Percentiles rank a stretch among this genome's conserved stretches.
These are phyloP conservation scores for Drosophila nigromelanica DNA, from an alignment of 1,140 invertebrate genomes.

Conservation along the genomic window DNA sequence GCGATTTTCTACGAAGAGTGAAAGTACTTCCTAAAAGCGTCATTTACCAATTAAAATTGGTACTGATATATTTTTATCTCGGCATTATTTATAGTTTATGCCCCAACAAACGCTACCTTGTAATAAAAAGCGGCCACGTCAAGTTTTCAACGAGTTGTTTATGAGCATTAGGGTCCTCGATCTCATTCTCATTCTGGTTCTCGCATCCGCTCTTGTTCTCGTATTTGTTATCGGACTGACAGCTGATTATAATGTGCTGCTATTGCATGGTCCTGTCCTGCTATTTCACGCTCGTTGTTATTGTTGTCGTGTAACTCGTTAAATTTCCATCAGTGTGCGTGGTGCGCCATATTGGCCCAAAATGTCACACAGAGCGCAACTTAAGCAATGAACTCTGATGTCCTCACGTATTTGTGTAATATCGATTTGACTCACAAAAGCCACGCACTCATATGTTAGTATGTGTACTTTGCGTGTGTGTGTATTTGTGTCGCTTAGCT, in stretches of 20 bases:
- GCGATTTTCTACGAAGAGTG: not conserved
- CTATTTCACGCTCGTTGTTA: slow-evolving; percentile 6
- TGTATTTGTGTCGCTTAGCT: slow-evolving; percentile 53
- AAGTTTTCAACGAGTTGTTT: slow-evolving; percentile 63
- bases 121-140: slow-evolving; percentile 29
- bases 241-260: slow-evolving; percentile 72
- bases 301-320: slow-evolving; percentile 68
- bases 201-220: not conserved
- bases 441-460: slow-evolving; percentile 39
- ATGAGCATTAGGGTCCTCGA: slow-evolving; percentile 42
- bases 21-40: not conserved
- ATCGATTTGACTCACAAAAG: slow-evolving; percentile 78
- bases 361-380: slow-evolving; percentile 62
- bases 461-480: slow-evolving; percentile 13
- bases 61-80: not conserved
- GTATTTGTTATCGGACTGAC: slow-evolving; percentile 35
- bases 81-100: not conserved
- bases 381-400: slow-evolving; percentile 77
- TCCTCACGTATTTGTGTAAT: slow-evolving; percentile 79
- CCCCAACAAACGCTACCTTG: not conserved
- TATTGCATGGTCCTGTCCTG: slow-evolving; percentile 39
- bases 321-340: slow-evolving; percentile 78
- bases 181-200: not conserved
- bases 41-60: not conserved
- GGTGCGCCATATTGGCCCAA: slow-evolving; percentile 72